Evolutionary conservation across 2,113 vertebrate species (phyloP).

Genomic region (Merops nubicus): DNA sequence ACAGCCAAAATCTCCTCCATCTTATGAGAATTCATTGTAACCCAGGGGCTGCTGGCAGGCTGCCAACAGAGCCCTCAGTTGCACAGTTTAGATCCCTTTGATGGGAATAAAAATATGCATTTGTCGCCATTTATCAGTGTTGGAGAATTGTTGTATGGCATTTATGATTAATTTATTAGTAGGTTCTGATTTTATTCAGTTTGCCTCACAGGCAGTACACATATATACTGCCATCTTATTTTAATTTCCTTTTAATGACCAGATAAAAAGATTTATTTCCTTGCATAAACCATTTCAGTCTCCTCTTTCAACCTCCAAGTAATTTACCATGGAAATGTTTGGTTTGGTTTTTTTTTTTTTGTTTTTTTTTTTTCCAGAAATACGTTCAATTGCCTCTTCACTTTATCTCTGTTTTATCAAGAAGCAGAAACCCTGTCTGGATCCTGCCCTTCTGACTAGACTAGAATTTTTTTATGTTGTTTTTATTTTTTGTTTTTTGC

Average conservation of each 20-base stretch:
- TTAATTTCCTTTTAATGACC: conserved; percentile 25
- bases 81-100: background rate
- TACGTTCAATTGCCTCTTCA: conserved; percentile 10
- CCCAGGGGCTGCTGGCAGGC: background rate
- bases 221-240: background rate
- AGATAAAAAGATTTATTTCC: background rate
- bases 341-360: background rate
- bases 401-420: background rate
- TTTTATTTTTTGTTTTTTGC: background rate
- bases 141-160: background rate
- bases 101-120: background rate
- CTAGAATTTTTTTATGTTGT: background rate
- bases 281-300: background rate
- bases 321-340: background rate
- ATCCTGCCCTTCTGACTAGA: background rate
- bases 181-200: background rate
- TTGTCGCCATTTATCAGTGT: background rate
- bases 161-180: conserved; percentile 9
- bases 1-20: background rate
- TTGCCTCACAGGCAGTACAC: background rate
- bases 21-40: background rate
- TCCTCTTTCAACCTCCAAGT: background rate
- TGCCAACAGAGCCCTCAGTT: background rate
- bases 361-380: too few relatives aligned
- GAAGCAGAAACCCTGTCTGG: background rate